Base-by-base conservation (phyloP, 2,888 invertebrate genomes). In the Cantharis flavilabris region DNA sequence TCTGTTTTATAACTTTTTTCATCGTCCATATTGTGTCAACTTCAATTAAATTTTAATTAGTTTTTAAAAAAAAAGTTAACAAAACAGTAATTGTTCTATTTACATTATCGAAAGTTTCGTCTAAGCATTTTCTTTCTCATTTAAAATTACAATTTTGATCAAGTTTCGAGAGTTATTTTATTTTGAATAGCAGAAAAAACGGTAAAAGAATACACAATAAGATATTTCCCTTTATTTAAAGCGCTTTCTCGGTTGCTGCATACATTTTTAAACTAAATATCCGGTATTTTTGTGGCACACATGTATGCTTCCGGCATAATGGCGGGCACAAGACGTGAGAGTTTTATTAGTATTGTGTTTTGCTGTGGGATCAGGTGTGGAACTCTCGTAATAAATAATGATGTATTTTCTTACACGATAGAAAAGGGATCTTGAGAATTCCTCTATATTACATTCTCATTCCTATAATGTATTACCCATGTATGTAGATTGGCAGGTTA, bases 341-440 rank as follows among this genome's bases (percentile, higher is more conserved):
- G 80, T 82, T 82, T 82, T 81, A 82, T 81, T 80, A 81, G 81
- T 81, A 82, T 82, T 81, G 81, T 80, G 79, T 81, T 78, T 81
- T 79, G 80, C 77, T 79, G 79, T 76, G 78, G 76, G 80, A 79
- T 79, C 79, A 79, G 79, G 79, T 79, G 79, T 76, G 72, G 70
- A 74, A 79, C 76, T 73, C 76, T 72, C 74, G 73, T 79, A 79
- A 79, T 79, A 79, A 79, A 79, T 79, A 79, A 79, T 79, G 79
- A 79, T 79, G 79, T 76, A 79, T 79, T 75, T 79, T 79, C 79
- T 79, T 76, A 72, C 49, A 73, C 69, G 74, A 78, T 78, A 73
- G 73, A 73, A 72, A 72, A 71, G 62, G 63, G 70, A 76, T 65
- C 70, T 73, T 70, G 73, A 70, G 72, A 33, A 70, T 67, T 70